phyloP scores from a whole-genome alignment of 2,888 invertebrate species.

The Zeuzera pyrina region DNA sequence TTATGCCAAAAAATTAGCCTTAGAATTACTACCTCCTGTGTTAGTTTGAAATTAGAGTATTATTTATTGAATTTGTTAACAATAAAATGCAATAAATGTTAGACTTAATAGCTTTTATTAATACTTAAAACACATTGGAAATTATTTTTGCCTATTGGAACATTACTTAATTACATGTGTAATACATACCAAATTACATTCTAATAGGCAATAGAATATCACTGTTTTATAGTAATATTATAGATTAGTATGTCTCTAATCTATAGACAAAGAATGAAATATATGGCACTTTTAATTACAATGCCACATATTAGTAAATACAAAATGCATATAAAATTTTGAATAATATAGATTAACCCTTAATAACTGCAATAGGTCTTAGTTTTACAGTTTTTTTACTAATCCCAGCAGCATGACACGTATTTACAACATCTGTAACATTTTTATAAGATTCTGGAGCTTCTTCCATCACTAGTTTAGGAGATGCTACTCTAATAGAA shows the following conservation, averaged over 20 bases:
- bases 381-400: conserved; percentile 97
- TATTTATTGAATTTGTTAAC: conserved; percentile 25
- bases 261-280: background rate
- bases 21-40: conserved; percentile 41
- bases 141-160: no score
- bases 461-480: conserved; percentile 99
- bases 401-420: conserved; percentile 97
- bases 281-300: background rate
- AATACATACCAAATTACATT: no score
- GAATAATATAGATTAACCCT: no score
- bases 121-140: no score
- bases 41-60: conserved; percentile 47
- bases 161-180: no score
- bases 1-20: conserved; percentile 26
- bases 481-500: conserved; percentile 97
- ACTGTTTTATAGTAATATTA: conserved; percentile 1
- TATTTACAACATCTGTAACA: conserved; percentile 99
- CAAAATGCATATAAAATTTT: background rate
- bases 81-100: no score
- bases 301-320: no score
- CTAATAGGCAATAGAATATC: background rate
- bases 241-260: background rate
- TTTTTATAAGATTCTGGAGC: conserved; percentile 99
- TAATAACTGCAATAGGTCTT: conserved; percentile 98
- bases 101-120: no score